phyloP scores from a whole-genome alignment of 1,140 invertebrate species.

The Heliconius eleuchia region DNA sequence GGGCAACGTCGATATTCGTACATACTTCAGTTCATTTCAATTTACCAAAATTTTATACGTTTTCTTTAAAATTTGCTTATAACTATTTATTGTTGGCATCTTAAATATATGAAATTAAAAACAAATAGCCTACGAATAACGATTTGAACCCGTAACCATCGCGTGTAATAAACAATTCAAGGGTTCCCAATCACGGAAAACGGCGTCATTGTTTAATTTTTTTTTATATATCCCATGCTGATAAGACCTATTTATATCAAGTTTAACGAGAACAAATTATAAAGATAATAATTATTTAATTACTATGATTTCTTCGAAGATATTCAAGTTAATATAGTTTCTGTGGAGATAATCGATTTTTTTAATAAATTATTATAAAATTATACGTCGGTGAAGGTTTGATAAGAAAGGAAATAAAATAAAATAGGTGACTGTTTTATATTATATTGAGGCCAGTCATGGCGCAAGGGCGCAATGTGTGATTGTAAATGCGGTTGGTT shows the following conservation, averaged over 20 bases:
- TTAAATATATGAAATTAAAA: too few species aligned
- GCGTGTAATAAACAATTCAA: conserved; percentile 7
- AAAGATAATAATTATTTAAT: not conserved
- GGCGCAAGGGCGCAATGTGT: too few species aligned
- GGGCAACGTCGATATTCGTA: too few species aligned
- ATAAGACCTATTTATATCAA: not conserved
- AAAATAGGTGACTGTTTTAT: too few species aligned
- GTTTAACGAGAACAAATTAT: conserved; percentile 9
- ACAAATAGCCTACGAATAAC: too few species aligned
- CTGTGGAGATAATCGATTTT: not conserved
- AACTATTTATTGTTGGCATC: too few species aligned
- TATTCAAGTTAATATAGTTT: not conserved
- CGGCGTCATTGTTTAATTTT: not conserved
- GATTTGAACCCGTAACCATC: not conserved
- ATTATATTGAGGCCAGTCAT: too few species aligned
- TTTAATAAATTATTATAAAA: not conserved
- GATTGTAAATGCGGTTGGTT: too few species aligned
- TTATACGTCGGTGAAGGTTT: not conserved
- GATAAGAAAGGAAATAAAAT: not conserved
- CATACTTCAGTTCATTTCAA: too few species aligned
- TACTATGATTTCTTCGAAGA: not conserved
- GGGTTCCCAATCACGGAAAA: not conserved
- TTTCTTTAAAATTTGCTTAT: too few species aligned
- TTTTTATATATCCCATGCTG: conserved; percentile 5
- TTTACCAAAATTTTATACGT: too few species aligned